Conservation (phyloP, 2,797 vertebrate genomes). For the Decapterus maruadsi region DNA sequence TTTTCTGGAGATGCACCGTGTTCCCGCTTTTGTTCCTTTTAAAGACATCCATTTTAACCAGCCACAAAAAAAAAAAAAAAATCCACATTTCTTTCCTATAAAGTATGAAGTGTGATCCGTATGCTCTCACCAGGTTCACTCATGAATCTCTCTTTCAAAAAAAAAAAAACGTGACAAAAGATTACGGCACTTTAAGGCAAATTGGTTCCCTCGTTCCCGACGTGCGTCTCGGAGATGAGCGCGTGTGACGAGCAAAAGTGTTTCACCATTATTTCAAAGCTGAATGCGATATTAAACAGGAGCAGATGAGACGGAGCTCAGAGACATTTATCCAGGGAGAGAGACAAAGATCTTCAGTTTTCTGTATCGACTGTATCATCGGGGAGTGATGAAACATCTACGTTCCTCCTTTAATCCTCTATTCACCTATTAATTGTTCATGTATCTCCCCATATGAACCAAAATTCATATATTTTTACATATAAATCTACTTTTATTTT, state of each 20-base stretch:
- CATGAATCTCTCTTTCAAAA: too few species aligned
- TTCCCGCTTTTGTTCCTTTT: conserved; percentile 36
- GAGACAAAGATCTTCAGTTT: not conserved
- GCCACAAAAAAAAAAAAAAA: too few species aligned
- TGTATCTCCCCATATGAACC: too few species aligned
- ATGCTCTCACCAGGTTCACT: not conserved
- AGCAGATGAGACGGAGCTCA: not conserved
- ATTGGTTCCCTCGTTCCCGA: not conserved
- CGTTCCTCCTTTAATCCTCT: too few species aligned
- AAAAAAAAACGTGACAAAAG: not conserved
- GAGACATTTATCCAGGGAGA: not conserved
- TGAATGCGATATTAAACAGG: not conserved
- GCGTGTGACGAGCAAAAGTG: not conserved
- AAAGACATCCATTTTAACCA: conserved; percentile 14
- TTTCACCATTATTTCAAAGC: not conserved
- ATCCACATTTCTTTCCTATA: not conserved
- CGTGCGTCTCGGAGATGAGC: not conserved
- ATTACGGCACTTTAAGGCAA: not conserved
- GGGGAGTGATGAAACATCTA: not conserved
- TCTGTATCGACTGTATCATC: not conserved
- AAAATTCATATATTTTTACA: too few species aligned
- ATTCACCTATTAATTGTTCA: too few species aligned
- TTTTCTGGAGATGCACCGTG: not conserved
- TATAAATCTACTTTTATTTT: too few species aligned
- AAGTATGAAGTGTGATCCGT: not conserved